Base-by-base conservation (phyloP, 1,140 invertebrate genomes). In the Bombus waltoni region DNA sequence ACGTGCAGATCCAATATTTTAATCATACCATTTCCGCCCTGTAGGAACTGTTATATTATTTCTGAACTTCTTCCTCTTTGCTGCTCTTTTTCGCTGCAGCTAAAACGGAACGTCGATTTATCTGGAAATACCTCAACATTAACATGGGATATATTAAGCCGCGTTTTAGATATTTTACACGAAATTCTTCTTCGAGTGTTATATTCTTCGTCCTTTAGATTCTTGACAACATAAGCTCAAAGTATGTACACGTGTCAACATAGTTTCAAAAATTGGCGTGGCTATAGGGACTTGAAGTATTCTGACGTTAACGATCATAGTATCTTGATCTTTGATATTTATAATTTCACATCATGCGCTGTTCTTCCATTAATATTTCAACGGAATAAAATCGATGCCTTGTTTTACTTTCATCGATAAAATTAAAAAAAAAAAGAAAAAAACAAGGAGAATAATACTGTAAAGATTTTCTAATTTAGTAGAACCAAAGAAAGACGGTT, bases 1-100 rank as follows among this genome's bases (percentile, higher is more conserved):
- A 68, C 59, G 76, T 35, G 25, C 44, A 35, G n/a, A 62, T 84
- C 53, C 62, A 77, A 84, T 83, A 81, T 83, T 87, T 87, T 77
- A 81, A 77, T 83, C 70, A 72, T 79, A 28, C 62, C 72, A 42
- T 57, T 78, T 91, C 90, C 92, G 89, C 79, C 76, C 66, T 62
- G 74, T 38, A 71, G 47, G 70, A 70, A 76, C 79, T 75, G 78
- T 86, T 86, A 79, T 81, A 81, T 85, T 71, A 65, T 77, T 81
- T 40, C 68, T 68, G 6, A 77, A 76, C 59, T 75, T 71, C 11
- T 53, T 62, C 32, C 47, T 38, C 28, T 13, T 28, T 8, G 22
- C 53, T 28, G 10, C 3, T 57, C 25, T 76, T 32, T 57, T 59
- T 62, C 32, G 22, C 6, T 62, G 47, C 47, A 53, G 25, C 35